Percentiles rank a stretch among this genome's conserved stretches.
Conservation (phyloP, 2,113 vertebrate species). For the Ciconia stormi region DNA sequence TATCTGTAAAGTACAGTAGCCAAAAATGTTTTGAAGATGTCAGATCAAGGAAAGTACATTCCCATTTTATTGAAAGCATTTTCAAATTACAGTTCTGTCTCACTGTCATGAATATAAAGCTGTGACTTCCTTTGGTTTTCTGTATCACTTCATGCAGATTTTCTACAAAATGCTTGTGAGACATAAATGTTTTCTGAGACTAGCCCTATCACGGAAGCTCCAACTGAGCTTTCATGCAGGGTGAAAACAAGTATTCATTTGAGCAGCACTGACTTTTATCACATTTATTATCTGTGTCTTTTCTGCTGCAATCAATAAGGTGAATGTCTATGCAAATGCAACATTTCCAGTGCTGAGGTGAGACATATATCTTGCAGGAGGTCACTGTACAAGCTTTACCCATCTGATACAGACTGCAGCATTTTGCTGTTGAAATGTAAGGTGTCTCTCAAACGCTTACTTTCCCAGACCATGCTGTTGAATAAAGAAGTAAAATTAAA, state of each 20-base stretch:
- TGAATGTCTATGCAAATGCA: conserved; percentile 11
- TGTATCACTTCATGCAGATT: background rate
- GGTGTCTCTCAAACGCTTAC: background rate
- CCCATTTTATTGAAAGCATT: background rate
- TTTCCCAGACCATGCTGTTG: background rate
- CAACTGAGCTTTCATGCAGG: background rate
- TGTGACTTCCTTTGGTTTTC: background rate
- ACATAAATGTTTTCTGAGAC: background rate
- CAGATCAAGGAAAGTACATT: background rate
- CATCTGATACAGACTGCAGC: background rate
- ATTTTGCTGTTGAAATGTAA: background rate
- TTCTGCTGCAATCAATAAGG: background rate
- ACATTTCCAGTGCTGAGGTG: background rate
- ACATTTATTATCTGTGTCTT: background rate
- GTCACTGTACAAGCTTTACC: background rate
- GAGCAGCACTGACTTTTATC: background rate
- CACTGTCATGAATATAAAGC: background rate
- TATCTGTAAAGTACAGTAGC: background rate
- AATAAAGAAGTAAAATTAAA: background rate
- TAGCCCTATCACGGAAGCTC: background rate
- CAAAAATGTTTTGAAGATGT: background rate
- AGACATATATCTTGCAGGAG: background rate
- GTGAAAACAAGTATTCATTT: background rate
- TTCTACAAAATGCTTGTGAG: background rate
- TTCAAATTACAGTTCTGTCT: background rate